Conservation (phyloP, 2,113 vertebrate species). For the Balaeniceps rex region DNA sequence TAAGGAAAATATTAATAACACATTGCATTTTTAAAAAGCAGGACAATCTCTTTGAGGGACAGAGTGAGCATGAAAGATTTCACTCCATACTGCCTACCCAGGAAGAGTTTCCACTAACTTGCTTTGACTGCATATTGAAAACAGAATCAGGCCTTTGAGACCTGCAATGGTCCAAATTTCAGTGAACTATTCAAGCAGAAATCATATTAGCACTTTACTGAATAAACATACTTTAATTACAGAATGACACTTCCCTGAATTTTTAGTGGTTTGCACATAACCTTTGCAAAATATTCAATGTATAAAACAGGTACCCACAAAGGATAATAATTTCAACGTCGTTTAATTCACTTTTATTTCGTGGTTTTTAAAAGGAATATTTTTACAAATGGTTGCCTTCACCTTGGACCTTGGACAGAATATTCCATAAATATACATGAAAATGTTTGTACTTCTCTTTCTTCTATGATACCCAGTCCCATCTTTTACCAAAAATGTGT, state of each 20-base stretch:
- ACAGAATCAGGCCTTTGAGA: not conserved
- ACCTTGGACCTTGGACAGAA: not conserved
- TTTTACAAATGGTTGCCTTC: not conserved
- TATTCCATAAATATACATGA: not conserved
- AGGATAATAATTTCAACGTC: not conserved
- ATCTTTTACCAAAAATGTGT: not conserved
- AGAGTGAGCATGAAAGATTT: not conserved
- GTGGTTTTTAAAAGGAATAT: not conserved
- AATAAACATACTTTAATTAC: not conserved
- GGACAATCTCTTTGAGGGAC: not conserved
- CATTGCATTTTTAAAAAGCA: not conserved
- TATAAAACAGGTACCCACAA: not conserved
- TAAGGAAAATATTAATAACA: not conserved
- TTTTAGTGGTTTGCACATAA: not conserved
- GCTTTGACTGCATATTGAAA: not conserved
- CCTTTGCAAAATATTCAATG: not conserved
- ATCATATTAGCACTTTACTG: not conserved
- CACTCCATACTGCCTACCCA: not conserved
- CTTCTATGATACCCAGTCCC: not conserved
- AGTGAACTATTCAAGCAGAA: not conserved
- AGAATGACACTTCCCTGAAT: not conserved
- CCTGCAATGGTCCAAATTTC: not conserved
- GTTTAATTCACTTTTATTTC: not conserved
- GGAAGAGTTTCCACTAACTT: not conserved
- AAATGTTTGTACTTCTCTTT: not conserved